These are phyloP conservation scores for Helarctos malayanus DNA, from an alignment of 2,797 vertebrate genomes.

Conservation along the genomic window DNA sequence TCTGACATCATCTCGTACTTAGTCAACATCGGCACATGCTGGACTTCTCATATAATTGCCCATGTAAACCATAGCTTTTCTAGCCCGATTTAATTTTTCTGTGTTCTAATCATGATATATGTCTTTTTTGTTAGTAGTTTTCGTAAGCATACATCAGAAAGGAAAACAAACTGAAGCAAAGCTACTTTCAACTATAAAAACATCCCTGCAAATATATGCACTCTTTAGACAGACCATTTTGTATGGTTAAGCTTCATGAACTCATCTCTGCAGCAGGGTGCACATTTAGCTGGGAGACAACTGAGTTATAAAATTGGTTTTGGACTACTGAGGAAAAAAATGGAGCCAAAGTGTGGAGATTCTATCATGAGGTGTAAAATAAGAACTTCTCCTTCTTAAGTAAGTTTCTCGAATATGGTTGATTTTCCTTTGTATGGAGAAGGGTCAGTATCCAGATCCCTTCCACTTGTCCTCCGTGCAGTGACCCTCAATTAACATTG, in stretches of 20 bases:
- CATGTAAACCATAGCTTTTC: neutral
- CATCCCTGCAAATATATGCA: constrained; percentile 1
- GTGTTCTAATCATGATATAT: constrained; percentile 37
- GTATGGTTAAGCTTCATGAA: constrained; percentile 65
- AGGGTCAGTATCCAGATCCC: neutral
- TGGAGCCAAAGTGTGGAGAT: constrained; percentile 62
- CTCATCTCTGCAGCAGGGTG: constrained; percentile 15
- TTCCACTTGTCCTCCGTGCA: neutral
- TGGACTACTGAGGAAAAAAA: constrained; percentile 80
- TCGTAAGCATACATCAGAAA: constrained; percentile 49
- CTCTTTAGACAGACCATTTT: constrained; percentile 58
- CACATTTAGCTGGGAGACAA: constrained; percentile 53
- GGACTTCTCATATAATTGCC: neutral
- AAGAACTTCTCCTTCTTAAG: constrained; percentile 56
- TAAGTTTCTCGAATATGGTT: constrained; percentile 10
- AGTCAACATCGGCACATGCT: neutral
- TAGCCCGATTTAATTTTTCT: constrained; percentile 7
- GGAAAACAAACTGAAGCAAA: constrained; percentile 22
- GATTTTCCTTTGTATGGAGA: constrained; percentile 41
- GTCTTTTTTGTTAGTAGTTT: constrained; percentile 68
- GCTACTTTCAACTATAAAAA: constrained; percentile 45
- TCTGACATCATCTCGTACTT: neutral
- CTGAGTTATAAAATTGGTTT: constrained; percentile 83
- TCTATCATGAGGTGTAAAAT: constrained; percentile 59
- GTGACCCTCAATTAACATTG: neutral